A percentile compares a stretch with the other conserved stretches of the same genome.
phyloP scores from a whole-genome alignment of 2,113 vertebrate species.

The Proterorhinus semilunaris region DNA sequence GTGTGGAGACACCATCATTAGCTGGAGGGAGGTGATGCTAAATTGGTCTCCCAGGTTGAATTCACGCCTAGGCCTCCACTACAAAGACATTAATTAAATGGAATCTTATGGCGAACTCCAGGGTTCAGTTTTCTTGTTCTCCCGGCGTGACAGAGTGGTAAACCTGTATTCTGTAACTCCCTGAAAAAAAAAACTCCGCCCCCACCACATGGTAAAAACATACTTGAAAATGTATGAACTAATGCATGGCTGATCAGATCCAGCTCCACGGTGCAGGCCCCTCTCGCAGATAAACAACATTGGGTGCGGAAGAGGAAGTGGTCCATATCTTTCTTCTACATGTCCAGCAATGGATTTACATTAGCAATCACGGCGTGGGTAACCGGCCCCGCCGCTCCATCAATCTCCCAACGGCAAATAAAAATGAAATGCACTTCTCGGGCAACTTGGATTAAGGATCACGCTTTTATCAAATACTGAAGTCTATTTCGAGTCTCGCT shows the following conservation, averaged over 20 bases:
- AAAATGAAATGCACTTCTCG: conserved; percentile 76
- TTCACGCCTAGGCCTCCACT: no score
- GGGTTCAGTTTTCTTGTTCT: not conserved
- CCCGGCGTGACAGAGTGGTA: not conserved
- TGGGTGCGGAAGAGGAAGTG: conserved; percentile 21
- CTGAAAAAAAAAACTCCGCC: not conserved
- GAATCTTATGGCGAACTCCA: not conserved
- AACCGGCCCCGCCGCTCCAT: conserved; percentile 52
- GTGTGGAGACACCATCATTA: no score
- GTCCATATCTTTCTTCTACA: conserved; percentile 46
- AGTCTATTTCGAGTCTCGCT: conserved; percentile 74
- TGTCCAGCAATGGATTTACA: conserved; percentile 70
- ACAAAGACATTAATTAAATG: no score
- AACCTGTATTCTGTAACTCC: not conserved
- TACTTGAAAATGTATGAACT: not conserved
- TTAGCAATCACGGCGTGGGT: conserved; percentile 67
- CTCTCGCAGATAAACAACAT: conserved; percentile 3
- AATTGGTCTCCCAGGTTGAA: no score
- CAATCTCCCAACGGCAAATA: conserved; percentile 72
- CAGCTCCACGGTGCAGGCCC: not conserved
- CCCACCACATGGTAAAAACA: not conserved
- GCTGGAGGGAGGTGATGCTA: no score
- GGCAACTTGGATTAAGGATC: conserved; percentile 72
- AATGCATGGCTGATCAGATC: not conserved
- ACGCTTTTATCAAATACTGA: conserved; percentile 75